phyloP scores from a whole-genome alignment of 1,140 invertebrate genomes.

The Calliphora vicina region DNA sequence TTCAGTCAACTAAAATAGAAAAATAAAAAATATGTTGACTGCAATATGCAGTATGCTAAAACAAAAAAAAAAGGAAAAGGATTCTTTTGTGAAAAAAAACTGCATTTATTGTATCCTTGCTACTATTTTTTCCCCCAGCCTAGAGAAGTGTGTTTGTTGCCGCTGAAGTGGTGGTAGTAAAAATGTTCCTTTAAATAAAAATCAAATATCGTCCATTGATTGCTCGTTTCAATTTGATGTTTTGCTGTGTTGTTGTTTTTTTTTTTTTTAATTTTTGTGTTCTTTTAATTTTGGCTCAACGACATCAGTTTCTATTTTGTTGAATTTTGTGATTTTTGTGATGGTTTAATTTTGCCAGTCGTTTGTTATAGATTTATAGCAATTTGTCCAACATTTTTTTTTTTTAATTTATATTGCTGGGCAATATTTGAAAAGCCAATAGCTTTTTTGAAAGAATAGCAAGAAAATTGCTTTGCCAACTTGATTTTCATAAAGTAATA shows the following conservation, averaged over 20 bases:
- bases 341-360: neutral
- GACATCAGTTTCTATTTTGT: neutral
- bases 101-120: neutral
- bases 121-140: neutral
- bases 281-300: neutral
- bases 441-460: too few relatives aligned
- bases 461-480: too few relatives aligned
- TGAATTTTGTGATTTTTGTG: neutral
- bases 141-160: too few relatives aligned
- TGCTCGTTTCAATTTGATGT: constrained; percentile 9
- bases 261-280: neutral
- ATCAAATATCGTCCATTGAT: constrained; percentile 9
- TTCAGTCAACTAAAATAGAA: neutral
- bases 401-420: too few relatives aligned
- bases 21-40: neutral
- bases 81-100: neutral
- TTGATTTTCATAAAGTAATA: too few relatives aligned
- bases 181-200: constrained; percentile 11
- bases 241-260: neutral
- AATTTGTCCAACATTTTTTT: neutral
- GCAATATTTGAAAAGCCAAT: too few relatives aligned
- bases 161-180: neutral
- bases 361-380: neutral
- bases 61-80: neutral
- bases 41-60: neutral